Evolutionary conservation across 2,888 invertebrate species (phyloP), one percentile per base, ranked within the genome.

Genomic region (Bombyx huttoni): DNA sequence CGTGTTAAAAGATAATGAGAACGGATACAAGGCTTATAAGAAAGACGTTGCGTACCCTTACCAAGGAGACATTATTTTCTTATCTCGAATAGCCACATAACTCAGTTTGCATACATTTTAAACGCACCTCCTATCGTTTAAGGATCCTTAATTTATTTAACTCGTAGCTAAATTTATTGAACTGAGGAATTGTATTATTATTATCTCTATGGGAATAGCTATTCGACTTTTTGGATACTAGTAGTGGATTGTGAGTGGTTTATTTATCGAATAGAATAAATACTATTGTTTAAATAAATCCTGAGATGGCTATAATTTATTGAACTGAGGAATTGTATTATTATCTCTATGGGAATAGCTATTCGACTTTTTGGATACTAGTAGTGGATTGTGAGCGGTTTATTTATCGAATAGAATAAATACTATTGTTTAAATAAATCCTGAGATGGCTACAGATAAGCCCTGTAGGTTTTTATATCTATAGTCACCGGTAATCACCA

Each of bases 1-100:
- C 73, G 78, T 76, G 79, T 81, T 79, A 77, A 78, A 76, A 85
- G 87, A 85, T 86, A 87, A 83, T 84, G 79, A 81, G 75, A 75
- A 68, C 66, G 81, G 75, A 78, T 81, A 65, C 58, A 73, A 68
- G 64, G 68, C 70, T 68, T 74, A 70, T 78, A 77, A 77, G 77
- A 76, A 78, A 81, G 79, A 79, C 64, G 73, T 76, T 79, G 81
- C 77, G 73, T 78, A 75, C 67, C 68, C 73, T 76, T 76, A 74
- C 72, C 74, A 71, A 68, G 72, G 73, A 66, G 72, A 78, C 75
- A 77, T 75, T 78, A 76, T 74, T 72, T 70, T 68, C 73, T 78
- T 86, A 86, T 86, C 85, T 70, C 60, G 62, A 62, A 60, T 63
- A 66, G 65, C 65, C 61, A 62, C 59, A 66, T 63, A 70, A 73